A percentile compares a stretch with the other conserved stretches of the same genome.
phyloP scores from a whole-genome alignment of 2,888 invertebrate genomes.

The Drosophila multiciliata region DNA sequence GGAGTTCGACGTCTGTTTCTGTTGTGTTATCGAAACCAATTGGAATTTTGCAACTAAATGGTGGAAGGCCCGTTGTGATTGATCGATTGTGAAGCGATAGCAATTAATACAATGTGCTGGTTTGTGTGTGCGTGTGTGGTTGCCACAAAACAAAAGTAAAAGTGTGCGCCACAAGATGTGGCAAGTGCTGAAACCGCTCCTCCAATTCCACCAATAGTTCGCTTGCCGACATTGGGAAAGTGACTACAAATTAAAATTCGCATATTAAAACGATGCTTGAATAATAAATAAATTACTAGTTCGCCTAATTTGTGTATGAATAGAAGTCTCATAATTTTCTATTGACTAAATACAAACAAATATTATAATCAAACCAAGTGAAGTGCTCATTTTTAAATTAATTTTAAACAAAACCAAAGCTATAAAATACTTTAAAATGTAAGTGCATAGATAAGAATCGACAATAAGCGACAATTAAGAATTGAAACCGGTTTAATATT shows the following conservation, averaged over 20 bases:
- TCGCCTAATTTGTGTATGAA: constrained; percentile 48
- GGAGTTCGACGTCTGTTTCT: constrained; percentile 8
- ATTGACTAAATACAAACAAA: background rate
- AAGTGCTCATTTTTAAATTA: constrained; percentile 10
- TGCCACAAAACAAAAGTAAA: constrained; percentile 55
- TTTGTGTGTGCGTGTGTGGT: constrained; percentile 2
- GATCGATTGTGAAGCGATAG: constrained; percentile 49
- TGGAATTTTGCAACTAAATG: constrained; percentile 60
- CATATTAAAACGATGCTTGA: constrained; percentile 18
- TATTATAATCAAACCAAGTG: constrained; percentile 3
- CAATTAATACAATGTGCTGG: constrained; percentile 43
- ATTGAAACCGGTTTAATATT: background rate
- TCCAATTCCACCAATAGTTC: constrained; percentile 7
- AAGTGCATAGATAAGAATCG: constrained; percentile 31
- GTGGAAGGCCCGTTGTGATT: constrained; percentile 50
- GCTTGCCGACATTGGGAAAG: constrained; percentile 54
- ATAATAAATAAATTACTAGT: constrained; percentile 31
- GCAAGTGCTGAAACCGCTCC: constrained; percentile 44
- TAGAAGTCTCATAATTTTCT: constrained; percentile 23
- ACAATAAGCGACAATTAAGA: background rate
- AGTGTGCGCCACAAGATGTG: constrained; percentile 68
- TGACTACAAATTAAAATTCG: constrained; percentile 38
- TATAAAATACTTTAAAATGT: constrained; percentile 27
- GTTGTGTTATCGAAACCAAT: constrained; percentile 66
- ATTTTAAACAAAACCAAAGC: background rate